Percentiles rank a stretch among this genome's conserved stretches.
phyloP scores from a whole-genome alignment of 1,140 invertebrate species.

The Bemisia tabaci region DNA sequence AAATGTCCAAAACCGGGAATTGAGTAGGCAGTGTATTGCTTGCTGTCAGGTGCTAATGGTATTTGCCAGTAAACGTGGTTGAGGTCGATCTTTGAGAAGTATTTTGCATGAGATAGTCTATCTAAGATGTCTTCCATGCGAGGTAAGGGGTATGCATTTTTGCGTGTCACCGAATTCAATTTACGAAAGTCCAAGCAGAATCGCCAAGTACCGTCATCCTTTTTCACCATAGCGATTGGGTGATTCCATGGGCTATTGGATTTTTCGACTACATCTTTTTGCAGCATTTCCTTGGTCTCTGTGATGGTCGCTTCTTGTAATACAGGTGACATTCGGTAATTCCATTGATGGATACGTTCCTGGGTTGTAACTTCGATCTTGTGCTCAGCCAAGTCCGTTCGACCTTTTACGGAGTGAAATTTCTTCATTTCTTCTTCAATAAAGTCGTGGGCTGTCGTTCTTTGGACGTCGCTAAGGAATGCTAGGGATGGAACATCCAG shows the following conservation, averaged over 20 bases:
- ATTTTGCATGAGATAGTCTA: conserved; percentile 22
- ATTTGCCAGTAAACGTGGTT: conserved; percentile 24
- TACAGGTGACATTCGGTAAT: not conserved
- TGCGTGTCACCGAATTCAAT: conserved; percentile 31
- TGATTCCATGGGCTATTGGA: no score
- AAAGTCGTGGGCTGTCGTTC: no score
- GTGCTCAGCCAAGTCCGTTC: not conserved
- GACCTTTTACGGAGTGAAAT: not conserved
- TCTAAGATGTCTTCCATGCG: conserved; percentile 25
- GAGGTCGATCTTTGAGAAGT: conserved; percentile 25
- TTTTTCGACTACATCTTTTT: no score
- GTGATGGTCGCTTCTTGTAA: not conserved
- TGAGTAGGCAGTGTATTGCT: conserved; percentile 15
- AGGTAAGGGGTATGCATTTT: conserved; percentile 23
- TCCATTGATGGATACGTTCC: not conserved
- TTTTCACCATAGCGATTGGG: no score
- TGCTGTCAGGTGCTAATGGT: conserved; percentile 6
- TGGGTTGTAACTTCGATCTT: not conserved
- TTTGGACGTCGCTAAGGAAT: no score
- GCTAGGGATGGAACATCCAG: no score
- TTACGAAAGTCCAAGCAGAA: conserved; percentile 31
- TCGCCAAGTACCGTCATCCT: no score
- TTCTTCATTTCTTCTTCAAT: no score
- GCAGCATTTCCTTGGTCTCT: no score
- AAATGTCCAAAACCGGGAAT: conserved; percentile 22